Percentiles rank a stretch among this genome's conserved stretches.
Conservation (phyloP, 2,113 vertebrate species). For the Python bivittatus region DNA sequence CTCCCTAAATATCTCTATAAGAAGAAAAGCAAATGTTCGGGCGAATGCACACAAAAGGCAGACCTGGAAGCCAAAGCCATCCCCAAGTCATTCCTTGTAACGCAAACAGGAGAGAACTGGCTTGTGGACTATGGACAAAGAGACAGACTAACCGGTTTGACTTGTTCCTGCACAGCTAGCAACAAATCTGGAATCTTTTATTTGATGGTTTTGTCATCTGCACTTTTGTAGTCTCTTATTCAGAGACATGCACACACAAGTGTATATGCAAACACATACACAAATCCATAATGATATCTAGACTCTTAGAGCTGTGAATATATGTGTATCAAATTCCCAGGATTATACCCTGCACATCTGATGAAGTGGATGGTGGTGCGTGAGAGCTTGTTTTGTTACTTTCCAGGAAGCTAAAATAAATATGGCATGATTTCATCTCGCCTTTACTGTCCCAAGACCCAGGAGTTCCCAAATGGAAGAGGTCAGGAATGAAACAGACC, state of each 20-base stretch:
- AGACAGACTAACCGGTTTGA: background rate
- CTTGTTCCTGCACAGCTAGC: background rate
- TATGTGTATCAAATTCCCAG: background rate
- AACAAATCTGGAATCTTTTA: background rate
- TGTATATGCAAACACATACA: too few relatives aligned
- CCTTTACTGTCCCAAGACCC: background rate
- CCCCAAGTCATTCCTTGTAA: constrained; percentile 1
- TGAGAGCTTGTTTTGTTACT: background rate
- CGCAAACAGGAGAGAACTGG: constrained; percentile 1
- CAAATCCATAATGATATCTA: background rate
- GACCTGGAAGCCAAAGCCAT: background rate
- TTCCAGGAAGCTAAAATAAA: background rate
- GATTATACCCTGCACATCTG: background rate
- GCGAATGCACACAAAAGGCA: background rate
- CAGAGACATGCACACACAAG: background rate
- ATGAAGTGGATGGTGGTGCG: background rate
- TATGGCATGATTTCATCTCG: background rate
- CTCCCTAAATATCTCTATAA: background rate
- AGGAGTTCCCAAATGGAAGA: background rate
- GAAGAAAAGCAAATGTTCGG: constrained; percentile 7
- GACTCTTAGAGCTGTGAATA: background rate
- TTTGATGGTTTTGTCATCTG: background rate
- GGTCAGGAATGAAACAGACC: background rate
- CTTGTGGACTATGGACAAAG: background rate
- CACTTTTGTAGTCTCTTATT: background rate